Conservation (phyloP, 2,797 vertebrate genomes). For the Arnoldichthys spilopterus region DNA sequence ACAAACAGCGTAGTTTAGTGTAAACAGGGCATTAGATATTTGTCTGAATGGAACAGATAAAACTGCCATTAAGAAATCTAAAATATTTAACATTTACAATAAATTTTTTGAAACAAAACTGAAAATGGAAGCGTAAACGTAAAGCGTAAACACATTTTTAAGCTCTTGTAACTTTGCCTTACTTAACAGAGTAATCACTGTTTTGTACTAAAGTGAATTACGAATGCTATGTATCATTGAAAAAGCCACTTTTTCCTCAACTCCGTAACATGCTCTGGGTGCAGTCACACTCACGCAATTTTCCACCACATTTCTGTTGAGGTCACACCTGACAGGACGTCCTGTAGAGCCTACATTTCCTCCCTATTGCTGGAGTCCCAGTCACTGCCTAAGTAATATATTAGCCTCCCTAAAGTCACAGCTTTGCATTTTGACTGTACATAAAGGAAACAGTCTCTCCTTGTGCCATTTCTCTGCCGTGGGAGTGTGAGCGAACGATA, state of each 20-base stretch:
- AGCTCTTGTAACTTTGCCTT: not conserved
- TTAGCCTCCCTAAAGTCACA: not conserved
- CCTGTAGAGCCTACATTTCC: slow-evolving; percentile 55
- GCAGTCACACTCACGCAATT: not conserved
- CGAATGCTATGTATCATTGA: not conserved
- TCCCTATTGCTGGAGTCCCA: not conserved
- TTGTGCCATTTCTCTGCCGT: not conserved
- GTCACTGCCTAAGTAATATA: not conserved
- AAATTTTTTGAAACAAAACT: too few relatives aligned
- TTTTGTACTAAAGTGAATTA: not conserved
- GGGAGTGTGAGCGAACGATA: not conserved
- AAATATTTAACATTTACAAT: not conserved
- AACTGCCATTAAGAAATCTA: not conserved
- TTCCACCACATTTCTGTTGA: slow-evolving; percentile 15
- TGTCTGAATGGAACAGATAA: not conserved
- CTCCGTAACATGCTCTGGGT: not conserved
- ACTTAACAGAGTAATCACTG: not conserved
- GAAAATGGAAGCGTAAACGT: too few relatives aligned
- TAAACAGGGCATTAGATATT: too few relatives aligned
- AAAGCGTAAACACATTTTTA: too few relatives aligned
- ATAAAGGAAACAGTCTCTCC: not conserved
- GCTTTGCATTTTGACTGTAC: not conserved
- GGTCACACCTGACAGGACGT: slow-evolving; percentile 64
- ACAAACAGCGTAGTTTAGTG: too few relatives aligned
- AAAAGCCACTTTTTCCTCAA: not conserved